Percentiles rank a stretch among this genome's conserved stretches.
Evolutionary conservation across 2,113 vertebrate species (phyloP).

Genomic region (Irena cyanogastra): DNA sequence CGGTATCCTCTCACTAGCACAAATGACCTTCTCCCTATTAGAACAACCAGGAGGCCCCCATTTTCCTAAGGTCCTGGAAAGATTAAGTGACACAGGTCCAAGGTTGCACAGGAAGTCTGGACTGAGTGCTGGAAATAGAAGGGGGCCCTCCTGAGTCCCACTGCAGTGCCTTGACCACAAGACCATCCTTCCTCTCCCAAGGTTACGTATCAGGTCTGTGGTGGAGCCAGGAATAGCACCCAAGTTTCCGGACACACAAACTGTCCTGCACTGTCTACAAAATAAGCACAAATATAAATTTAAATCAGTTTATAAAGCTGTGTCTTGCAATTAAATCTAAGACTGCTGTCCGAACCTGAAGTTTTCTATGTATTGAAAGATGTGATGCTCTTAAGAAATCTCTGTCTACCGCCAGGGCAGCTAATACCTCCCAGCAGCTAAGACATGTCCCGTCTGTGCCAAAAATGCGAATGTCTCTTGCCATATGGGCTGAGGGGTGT

Average conservation of each 20-base stretch:
- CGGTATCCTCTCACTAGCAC: neutral
- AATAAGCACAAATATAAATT: neutral
- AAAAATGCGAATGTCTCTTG: neutral
- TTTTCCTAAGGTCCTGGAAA: constrained; percentile 32
- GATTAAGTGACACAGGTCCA: constrained; percentile 56
- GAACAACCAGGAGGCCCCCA: constrained; percentile 21
- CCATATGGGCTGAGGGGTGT: neutral
- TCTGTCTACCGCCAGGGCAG: neutral
- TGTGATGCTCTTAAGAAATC: neutral
- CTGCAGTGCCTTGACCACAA: neutral
- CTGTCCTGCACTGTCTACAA: neutral
- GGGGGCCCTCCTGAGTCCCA: neutral
- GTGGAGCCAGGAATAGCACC: constrained; percentile 48
- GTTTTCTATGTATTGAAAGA: neutral
- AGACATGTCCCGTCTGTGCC: neutral
- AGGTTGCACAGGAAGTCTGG: constrained; percentile 64
- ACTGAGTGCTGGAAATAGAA: constrained; percentile 54
- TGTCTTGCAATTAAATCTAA: neutral
- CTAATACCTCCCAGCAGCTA: neutral
- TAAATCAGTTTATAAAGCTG: neutral
- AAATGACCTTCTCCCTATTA: constrained; percentile 12
- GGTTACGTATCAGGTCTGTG: neutral
- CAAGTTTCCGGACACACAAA: constrained; percentile 31
- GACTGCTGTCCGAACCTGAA: neutral
- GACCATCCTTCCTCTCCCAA: constrained; percentile 59